phyloP scores from a whole-genome alignment of 1,140 invertebrate species.

The Musca vetustissima region DNA sequence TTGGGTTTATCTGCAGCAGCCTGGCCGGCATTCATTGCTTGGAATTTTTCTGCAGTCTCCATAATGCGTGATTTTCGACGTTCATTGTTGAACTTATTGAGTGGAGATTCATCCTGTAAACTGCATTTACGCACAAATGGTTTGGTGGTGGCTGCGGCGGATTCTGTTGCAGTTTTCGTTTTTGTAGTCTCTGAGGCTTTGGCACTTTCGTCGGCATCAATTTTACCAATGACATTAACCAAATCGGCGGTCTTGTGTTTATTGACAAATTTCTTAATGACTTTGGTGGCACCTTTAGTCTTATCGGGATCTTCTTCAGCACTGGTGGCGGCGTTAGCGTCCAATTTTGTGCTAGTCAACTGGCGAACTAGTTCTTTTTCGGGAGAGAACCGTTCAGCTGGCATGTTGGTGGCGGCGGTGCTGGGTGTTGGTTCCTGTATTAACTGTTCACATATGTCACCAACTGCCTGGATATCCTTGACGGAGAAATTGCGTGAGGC shows the following conservation, averaged over 20 bases:
- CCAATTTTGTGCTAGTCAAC: conserved; percentile 37
- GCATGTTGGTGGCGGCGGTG: conserved; percentile 20
- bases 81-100: conserved; percentile 52
- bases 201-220: conserved; percentile 34
- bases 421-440: conserved; percentile 44
- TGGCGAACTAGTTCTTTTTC: conserved; percentile 28
- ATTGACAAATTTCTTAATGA: conserved; percentile 52
- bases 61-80: conserved; percentile 69
- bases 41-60: conserved; percentile 72
- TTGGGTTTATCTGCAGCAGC: conserved; percentile 69
- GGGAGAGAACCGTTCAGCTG: neutral
- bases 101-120: conserved; percentile 53
- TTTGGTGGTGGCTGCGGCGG: conserved; percentile 18
- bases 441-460: conserved; percentile 46
- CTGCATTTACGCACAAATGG: conserved; percentile 50
- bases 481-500: conserved; percentile 37
- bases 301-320: conserved; percentile 45
- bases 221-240: conserved; percentile 46
- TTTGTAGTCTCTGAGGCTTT: neutral
- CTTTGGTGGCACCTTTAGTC: conserved; percentile 46
- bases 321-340: conserved; percentile 31
- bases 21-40: conserved; percentile 58
- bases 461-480: conserved; percentile 54
- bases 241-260: conserved; percentile 53
- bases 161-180: neutral